Evolutionary conservation across 2,888 invertebrate species (phyloP), one percentile per base, ranked within the genome.

Genomic region (Amblyjoppa proteus): DNA sequence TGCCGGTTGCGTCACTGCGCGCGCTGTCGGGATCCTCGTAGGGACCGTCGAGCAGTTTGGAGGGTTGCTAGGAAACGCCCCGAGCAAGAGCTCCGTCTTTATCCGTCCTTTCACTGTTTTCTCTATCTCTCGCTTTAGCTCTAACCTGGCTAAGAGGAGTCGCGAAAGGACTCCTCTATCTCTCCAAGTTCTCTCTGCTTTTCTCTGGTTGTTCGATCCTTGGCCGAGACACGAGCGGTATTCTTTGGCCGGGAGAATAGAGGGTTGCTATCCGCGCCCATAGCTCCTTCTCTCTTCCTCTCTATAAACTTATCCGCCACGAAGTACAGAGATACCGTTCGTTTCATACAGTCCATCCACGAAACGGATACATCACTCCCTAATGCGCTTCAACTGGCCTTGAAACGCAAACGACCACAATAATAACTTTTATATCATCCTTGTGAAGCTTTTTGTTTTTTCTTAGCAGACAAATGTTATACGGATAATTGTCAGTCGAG

Each of bases 21-120:
- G 64, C 70, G 11, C 64, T 45, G 41, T 64, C 34, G 91, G 78
- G 51, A 66, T 73, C 74, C 82, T 80, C 76, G 70, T 83, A 87
- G 88, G 88, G 88, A 92, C 91, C 92, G 92, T 91, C 89, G 87
- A 89, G 92, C 90, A 89, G 90, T 92, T 92, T 90, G 89, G 89
- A 91, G 91, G 91, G 93, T 93, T 93, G 93, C 93, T 93, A 93
- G 93, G 93, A 93, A 92, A 93, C 93, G 92, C 93, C 93, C 93
- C 89, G 82, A 80, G 82, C 82, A 76, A 70, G 61, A 51, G 66
- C 82, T 79, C 82, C 89, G 68, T 77, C 74, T 75, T 38, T 79
- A 34, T 64, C 51, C 69, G 53, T 76, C 61, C 68, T 81, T 73
- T 79, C 51, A 7, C 49, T 61, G 25, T 64, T 56, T 34, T 51